These are phyloP conservation scores for Drymonia ruficornis DNA, from an alignment of 2,888 invertebrate species.

Conservation along the genomic window DNA sequence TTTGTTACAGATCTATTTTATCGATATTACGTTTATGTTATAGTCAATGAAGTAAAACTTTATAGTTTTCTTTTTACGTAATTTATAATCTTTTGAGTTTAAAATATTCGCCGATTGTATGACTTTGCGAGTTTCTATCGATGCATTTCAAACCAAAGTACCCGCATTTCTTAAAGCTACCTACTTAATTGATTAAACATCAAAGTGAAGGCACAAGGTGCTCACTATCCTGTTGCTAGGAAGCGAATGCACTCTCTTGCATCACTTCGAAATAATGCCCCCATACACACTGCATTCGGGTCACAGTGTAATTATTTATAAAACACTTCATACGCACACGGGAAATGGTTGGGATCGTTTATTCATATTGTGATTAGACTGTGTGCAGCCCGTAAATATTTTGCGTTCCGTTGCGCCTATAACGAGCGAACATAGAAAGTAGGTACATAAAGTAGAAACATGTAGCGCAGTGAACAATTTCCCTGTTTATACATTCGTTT, in stretches of 20 bases:
- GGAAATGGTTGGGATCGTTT: slow-evolving; percentile 36
- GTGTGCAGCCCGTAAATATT: slow-evolving; percentile 5
- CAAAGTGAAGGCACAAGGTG: slow-evolving; percentile 41
- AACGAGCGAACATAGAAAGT: not conserved
- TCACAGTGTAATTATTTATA: slow-evolving; percentile 69
- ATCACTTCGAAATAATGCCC: slow-evolving; percentile 59
- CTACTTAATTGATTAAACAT: slow-evolving; percentile 18
- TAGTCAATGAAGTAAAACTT: too few relatives aligned
- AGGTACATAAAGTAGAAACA: too few relatives aligned
- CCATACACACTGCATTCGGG: slow-evolving; percentile 49
- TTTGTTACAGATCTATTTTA: too few relatives aligned
- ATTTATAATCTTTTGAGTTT: too few relatives aligned
- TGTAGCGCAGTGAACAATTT: too few relatives aligned
- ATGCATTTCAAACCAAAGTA: too few relatives aligned
- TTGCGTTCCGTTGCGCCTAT: not conserved
- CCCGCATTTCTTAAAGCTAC: not conserved
- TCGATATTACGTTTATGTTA: too few relatives aligned
- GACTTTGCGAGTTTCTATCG: too few relatives aligned
- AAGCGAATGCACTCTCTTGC: slow-evolving; percentile 43
- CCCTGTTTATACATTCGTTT: too few relatives aligned
- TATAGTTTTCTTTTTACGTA: too few relatives aligned
- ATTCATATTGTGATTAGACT: slow-evolving; percentile 40
- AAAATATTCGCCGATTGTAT: too few relatives aligned
- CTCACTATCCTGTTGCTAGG: slow-evolving; percentile 39
- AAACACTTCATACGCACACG: slow-evolving; percentile 58